Evolutionary conservation across 2,113 vertebrate species (phyloP).

Genomic region (Sebastes fasciatus): DNA sequence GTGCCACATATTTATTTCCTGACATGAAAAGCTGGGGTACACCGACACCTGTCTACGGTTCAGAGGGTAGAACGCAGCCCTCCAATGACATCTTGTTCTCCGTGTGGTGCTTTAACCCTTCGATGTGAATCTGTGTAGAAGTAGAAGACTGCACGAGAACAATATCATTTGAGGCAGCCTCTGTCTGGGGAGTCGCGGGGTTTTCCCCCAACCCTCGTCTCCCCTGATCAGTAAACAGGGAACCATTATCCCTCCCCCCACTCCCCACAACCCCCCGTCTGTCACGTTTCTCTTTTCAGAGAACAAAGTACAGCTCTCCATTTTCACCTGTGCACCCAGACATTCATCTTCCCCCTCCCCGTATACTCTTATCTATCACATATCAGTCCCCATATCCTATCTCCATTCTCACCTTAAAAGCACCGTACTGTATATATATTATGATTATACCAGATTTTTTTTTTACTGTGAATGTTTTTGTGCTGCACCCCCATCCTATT

Average conservation of each 20-base stretch:
- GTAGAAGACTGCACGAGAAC: slow-evolving; percentile 74
- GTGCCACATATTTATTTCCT: slow-evolving; percentile 81
- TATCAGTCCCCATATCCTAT: slow-evolving; percentile 75
- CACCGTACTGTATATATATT: slow-evolving; percentile 85
- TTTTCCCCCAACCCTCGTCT: slow-evolving; percentile 15
- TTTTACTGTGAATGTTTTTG: slow-evolving; percentile 86
- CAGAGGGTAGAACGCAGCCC: slow-evolving; percentile 66
- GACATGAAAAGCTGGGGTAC: slow-evolving; percentile 64
- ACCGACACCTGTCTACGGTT: slow-evolving; percentile 46
- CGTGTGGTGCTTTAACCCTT: slow-evolving; percentile 70
- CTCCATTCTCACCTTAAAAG: slow-evolving; percentile 80
- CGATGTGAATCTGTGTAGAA: slow-evolving; percentile 74
- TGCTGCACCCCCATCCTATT: slow-evolving; percentile 81
- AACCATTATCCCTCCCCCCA: slow-evolving; percentile 38
- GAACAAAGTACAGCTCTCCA: slow-evolving; percentile 74
- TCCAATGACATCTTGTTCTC: slow-evolving; percentile 67
- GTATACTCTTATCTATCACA: slow-evolving; percentile 75
- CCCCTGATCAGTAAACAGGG: slow-evolving; percentile 63
- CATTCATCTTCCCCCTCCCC: slow-evolving; percentile 54
- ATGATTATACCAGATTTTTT: slow-evolving; percentile 84
- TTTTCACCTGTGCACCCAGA: slow-evolving; percentile 76
- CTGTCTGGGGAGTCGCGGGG: slow-evolving; percentile 42
- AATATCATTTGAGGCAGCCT: slow-evolving; percentile 66
- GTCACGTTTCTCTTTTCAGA: slow-evolving; percentile 68
- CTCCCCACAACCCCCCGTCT: slow-evolving; percentile 5